Evolutionary conservation across 2,113 vertebrate genomes (phyloP).

Genomic region (Pithys albifrons): DNA sequence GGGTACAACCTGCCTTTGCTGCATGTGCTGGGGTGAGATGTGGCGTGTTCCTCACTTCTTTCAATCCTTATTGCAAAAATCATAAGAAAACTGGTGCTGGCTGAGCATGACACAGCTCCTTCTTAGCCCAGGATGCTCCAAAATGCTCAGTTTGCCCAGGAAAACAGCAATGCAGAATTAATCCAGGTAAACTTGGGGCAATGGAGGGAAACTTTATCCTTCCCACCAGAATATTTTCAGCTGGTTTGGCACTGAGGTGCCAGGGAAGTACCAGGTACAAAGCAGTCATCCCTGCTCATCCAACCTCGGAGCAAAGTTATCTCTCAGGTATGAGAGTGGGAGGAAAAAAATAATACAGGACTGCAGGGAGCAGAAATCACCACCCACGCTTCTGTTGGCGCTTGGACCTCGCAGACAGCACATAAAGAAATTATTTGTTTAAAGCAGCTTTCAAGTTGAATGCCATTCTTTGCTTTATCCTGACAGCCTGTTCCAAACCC

Average conservation of each 20-base stretch:
- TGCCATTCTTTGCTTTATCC: neutral
- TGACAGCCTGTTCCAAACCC: neutral
- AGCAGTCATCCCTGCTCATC: neutral
- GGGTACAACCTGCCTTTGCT: neutral
- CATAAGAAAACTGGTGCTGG: neutral
- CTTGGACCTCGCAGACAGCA: neutral
- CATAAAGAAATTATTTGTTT: neutral
- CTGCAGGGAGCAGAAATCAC: slow-evolving; percentile 1
- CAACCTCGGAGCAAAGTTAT: neutral
- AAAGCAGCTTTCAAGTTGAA: neutral
- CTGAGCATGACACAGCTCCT: neutral
- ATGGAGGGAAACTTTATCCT: neutral
- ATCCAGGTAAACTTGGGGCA: neutral
- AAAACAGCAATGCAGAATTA: neutral
- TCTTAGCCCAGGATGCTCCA: neutral
- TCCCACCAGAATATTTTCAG: neutral
- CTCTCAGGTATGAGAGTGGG: neutral
- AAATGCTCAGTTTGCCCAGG: neutral
- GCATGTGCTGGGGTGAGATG: neutral
- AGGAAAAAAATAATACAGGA: neutral
- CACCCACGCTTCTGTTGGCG: neutral
- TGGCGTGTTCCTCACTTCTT: neutral
- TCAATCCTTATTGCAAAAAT: neutral
- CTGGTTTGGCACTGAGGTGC: neutral
- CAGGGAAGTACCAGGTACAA: neutral